Base-by-base conservation (phyloP, 2,888 invertebrate genomes). In the Cremastinae sp. region DNA sequence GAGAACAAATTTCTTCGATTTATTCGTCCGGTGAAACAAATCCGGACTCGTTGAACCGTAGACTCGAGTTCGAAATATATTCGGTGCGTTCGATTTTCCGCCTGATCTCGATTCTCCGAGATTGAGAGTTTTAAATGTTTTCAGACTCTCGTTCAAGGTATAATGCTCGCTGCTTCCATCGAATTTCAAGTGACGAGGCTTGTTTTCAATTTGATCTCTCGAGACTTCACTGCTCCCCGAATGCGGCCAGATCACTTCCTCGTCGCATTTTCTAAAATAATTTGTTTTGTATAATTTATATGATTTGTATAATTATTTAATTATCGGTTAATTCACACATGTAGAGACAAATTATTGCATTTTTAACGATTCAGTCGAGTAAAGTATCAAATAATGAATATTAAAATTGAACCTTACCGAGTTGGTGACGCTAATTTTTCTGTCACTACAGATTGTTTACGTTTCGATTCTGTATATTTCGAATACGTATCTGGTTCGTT, bases 61-160 rank as follows among this genome's bases (percentile, higher is more conserved):
- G 71, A 91, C 90, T 59, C 90, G 90, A 35, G 91, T 88, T 4
- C 91, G 90, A 80, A 93, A 93, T 2, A 93, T 89, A 56, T 87
- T 90, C 0, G 90, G 83, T 73, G 91, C 91, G 77, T 88, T 90
- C 2, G 74, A 68, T 1, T 20, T 18, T 12, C 58, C 71, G 8
- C 75, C 80, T 1, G 79, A 70, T 4, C 77, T 66, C 14, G 76
- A 75, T 2, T 85, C 86, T 22, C 82, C 85, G 5, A 89, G 61
- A 0, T 87, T 86, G 0, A 89, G 81, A 10, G 92, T 91, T 80
- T 91, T 91, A 71, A 93, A 83, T 20, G 91, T 91, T 81, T 90
- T 91, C 71, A 93, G 91, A 82, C 92, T 92, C 66, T 92, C 91
- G 77, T 92, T 91, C 75, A 93, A 85, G 4, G 75, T 55, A 41